Base-by-base conservation (phyloP, 1,140 invertebrate species). In the Cecropterus lyciades region DNA sequence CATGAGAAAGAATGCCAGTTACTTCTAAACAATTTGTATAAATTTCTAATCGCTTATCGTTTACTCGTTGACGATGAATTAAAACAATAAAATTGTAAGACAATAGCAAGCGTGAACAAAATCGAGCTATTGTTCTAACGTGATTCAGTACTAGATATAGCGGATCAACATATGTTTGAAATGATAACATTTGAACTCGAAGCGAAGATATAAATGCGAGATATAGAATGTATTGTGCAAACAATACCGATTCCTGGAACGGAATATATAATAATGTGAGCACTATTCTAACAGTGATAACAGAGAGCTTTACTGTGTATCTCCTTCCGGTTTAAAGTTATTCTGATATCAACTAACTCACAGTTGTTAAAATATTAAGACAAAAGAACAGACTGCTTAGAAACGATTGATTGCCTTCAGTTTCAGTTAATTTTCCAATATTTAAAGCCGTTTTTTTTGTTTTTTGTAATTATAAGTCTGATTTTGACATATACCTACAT, bases 111-210 rank as follows among this genome's bases (percentile, higher is more conserved):
- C 65, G 24, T 46, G 57, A 52, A 68, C 56, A 45, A 68, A 60
- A 59, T 43, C 48, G 53, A 52, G 48, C 66, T 45, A 68, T 68
- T 68, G 66, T 68, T 62, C 57, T 63, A 17, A 46, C 15, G 16
- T 55, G 66, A 68, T 63, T 62, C 66, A 63, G 51, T 48, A 27
- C 55, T 52, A 49, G 48, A 62, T 52, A 60, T 33, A 40, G 30
- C 49, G 46, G 66, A 68, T 68, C 59, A 62, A 68, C 66, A 68
- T 68, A 53, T 68, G 66, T 62, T 46, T 51, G 27, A 48, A 62
- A 60, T 62, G 66, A 68, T 68, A 68, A 68, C 66, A 68, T 68
- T 68, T 68, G 66, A 68, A 63, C 66, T 53, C 51, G 30, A 37
- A 62, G 33, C 33, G 46, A 42, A 62, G 59, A 62, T 62, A 62